Percentiles rank a stretch among this genome's conserved stretches.
These are phyloP conservation scores for Alaudala cheleensis DNA, from an alignment of 2,113 vertebrate genomes.

Conservation along the genomic window DNA sequence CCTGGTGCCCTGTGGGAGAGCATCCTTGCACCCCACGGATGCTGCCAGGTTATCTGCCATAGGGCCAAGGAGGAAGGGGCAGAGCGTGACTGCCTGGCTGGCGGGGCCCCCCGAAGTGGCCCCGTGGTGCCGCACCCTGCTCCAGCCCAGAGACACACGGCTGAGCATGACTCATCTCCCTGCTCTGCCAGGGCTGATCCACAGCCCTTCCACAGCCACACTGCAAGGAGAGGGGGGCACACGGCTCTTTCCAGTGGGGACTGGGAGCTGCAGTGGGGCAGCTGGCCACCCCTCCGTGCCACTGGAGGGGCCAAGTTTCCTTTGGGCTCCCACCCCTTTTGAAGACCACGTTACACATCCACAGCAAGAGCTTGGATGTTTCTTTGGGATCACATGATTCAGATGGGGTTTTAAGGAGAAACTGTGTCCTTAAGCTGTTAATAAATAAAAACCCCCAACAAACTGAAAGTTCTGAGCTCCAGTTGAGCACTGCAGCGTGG, in stretches of 20 bases:
- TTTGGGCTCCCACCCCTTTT: neutral
- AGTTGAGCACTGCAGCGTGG: neutral
- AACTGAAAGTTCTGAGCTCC: neutral
- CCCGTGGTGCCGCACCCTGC: neutral
- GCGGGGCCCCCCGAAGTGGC: neutral
- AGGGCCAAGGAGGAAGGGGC: neutral
- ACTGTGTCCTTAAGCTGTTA: neutral
- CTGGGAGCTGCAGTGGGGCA: neutral
- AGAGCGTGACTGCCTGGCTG: accelerated
- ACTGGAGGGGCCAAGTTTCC: neutral
- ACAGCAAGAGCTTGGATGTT: neutral
- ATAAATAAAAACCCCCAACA: neutral
- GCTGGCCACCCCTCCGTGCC: neutral
- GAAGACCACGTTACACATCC: neutral
- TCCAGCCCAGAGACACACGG: accelerated
- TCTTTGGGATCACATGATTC: accelerated
- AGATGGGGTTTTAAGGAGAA: neutral
- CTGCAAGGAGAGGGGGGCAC: neutral
- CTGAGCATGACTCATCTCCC: neutral
- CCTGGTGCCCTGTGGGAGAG: accelerated
- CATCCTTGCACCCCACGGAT: accelerated
- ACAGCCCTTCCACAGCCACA: neutral
- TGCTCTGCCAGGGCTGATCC: neutral
- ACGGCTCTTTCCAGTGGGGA: accelerated
- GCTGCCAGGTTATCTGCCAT: accelerated